Percentiles rank a stretch among this genome's conserved stretches.
Conservation (phyloP, 2,797 vertebrate species). For the Odontamblyopus lacepedii region DNA sequence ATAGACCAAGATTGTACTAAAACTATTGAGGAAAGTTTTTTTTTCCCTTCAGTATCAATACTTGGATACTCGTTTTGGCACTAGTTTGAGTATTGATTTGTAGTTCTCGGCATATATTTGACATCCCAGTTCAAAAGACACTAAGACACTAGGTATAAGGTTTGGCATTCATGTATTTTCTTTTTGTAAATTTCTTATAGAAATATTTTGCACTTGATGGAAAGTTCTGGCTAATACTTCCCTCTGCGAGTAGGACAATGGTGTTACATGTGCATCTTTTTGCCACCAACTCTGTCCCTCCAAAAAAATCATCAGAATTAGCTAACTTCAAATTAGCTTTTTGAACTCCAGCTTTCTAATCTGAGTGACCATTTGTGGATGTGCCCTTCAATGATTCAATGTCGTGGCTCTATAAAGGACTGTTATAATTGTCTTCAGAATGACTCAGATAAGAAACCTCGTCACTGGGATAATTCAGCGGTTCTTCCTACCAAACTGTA, state of each 20-base stretch:
- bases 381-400: conserved; percentile 59
- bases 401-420: conserved; percentile 52
- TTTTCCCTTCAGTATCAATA: no score
- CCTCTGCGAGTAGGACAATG: conserved; percentile 6
- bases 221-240: no score
- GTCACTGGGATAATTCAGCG: conserved; percentile 55
- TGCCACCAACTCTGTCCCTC: background rate
- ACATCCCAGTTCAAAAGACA: no score
- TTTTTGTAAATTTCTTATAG: no score
- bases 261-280: conserved; percentile 4
- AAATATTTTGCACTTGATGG: no score
- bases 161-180: no score
- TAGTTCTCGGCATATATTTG: no score
- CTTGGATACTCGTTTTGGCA: no score
- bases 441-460: conserved; percentile 64
- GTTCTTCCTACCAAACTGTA: conserved; percentile 18
- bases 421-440: conserved; percentile 62
- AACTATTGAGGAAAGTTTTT: no score
- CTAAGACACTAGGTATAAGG: no score
- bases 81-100: no score
- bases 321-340: conserved; percentile 29
- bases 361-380: conserved; percentile 22
- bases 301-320: conserved; percentile 1
- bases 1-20: no score
- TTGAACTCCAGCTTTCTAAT: conserved; percentile 44